Percentiles rank a stretch among this genome's conserved stretches.
Conservation (phyloP, 2,797 vertebrate species). For the Podarcis siculus region DNA sequence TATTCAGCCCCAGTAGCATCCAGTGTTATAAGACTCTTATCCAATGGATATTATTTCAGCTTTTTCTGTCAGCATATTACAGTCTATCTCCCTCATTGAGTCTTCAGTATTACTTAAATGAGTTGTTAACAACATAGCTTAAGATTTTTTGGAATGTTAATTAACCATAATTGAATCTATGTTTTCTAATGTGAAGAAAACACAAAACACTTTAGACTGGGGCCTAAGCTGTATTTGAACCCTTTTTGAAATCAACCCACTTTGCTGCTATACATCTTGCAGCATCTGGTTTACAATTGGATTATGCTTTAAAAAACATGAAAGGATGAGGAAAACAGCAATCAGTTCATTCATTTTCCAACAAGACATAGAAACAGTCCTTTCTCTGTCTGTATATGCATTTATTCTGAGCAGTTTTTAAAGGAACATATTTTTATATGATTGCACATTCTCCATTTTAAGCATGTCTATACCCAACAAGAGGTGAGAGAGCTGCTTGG, state of each 20-base stretch:
- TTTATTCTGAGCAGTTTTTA: background rate
- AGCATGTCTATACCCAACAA: slow-evolving; percentile 95
- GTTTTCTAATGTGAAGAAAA: background rate
- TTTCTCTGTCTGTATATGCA: background rate
- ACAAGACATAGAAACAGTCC: background rate
- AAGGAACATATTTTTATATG: slow-evolving; percentile 8
- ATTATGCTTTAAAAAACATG: background rate
- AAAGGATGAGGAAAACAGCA: background rate
- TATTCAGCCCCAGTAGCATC: background rate
- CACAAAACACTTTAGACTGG: background rate
- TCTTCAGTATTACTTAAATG: background rate
- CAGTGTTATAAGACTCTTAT: background rate
- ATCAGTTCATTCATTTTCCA: background rate
- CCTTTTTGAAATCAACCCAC: background rate
- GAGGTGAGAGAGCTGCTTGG: slow-evolving; percentile 92
- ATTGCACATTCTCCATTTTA: slow-evolving; percentile 33
- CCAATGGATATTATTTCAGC: no score
- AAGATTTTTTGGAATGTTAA: no score
- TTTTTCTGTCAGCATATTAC: background rate
- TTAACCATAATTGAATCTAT: background rate
- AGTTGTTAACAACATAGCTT: background rate
- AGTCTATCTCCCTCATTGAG: background rate
- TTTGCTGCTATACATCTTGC: background rate
- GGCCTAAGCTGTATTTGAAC: background rate
- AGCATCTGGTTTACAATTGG: background rate